Percentiles rank a stretch among this genome's conserved stretches.
These are phyloP conservation scores for Fundulus diaphanus DNA, from an alignment of 2,797 vertebrate species.

Conservation along the genomic window DNA sequence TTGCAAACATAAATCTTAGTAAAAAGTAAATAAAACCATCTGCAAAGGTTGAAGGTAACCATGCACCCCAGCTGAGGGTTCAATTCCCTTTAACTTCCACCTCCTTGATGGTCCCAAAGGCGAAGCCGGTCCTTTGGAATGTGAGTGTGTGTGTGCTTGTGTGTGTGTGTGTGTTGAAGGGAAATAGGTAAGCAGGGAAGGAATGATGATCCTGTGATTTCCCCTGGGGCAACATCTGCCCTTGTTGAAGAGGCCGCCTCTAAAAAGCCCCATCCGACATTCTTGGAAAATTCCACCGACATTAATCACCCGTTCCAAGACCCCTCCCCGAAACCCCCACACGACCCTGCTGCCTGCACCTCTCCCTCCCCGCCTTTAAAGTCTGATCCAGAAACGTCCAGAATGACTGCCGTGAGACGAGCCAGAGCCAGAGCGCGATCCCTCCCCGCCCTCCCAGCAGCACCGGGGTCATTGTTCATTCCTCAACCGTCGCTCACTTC, in stretches of 20 bases:
- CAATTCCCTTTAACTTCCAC: conserved; percentile 64
- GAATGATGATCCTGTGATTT: conserved; percentile 76
- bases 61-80: conserved; percentile 47
- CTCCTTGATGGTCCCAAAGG: conserved; percentile 21
- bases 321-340: conserved; percentile 38
- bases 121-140: conserved; percentile 57
- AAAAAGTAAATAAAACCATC: conserved; percentile 69
- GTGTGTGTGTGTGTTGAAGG: conserved; percentile 33
- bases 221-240: conserved; percentile 75
- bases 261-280: conserved; percentile 65
- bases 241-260: conserved; percentile 49
- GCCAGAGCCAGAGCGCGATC: conserved; percentile 43
- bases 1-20: conserved; percentile 53
- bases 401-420: conserved; percentile 66
- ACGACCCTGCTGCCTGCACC: conserved; percentile 22
- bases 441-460: conserved; percentile 42
- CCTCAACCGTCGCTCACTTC: conserved; percentile 54
- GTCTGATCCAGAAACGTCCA: conserved; percentile 62
- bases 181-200: conserved; percentile 65
- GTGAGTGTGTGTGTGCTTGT: conserved; percentile 31
- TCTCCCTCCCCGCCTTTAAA: conserved; percentile 46
- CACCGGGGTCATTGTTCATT: conserved; percentile 68
- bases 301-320: conserved; percentile 62
- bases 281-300: conserved; percentile 69
- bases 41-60: conserved; percentile 58